Conservation (phyloP, 2,888 invertebrate species). For the Apeira syringaria region DNA sequence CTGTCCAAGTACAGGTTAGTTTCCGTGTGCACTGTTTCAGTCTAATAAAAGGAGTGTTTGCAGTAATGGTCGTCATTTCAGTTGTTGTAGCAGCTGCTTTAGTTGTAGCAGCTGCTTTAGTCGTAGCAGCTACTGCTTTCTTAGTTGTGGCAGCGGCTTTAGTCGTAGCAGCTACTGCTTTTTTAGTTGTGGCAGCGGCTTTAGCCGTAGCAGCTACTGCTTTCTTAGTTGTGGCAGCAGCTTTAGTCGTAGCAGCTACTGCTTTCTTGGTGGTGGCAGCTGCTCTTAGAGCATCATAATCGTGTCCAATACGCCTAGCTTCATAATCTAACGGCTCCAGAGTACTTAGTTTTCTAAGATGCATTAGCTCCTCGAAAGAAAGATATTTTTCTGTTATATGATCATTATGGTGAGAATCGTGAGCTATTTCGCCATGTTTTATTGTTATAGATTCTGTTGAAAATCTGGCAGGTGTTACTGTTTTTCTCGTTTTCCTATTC, state of each 20-base stretch:
- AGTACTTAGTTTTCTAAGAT: slow-evolving; percentile 58
- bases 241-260: slow-evolving; percentile 1
- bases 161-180: slow-evolving; percentile 6
- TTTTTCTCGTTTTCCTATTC: slow-evolving; percentile 42
- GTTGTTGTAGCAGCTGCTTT: slow-evolving; percentile 12
- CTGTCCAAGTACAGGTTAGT: slow-evolving; percentile 74
- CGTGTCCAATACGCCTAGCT: slow-evolving; percentile 38
- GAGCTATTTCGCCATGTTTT: slow-evolving; percentile 33
- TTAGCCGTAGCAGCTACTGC: background rate
- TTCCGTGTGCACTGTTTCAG: slow-evolving; percentile 67
- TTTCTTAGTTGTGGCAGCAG: background rate
- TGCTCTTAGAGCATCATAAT: slow-evolving; percentile 15
- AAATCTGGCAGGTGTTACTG: slow-evolving; percentile 22
- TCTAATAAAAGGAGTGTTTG: slow-evolving; percentile 55
- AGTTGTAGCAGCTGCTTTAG: background rate
- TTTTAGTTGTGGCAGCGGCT: background rate
- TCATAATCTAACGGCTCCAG: slow-evolving; percentile 36
- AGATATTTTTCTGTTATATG: slow-evolving; percentile 65
- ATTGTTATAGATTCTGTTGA: slow-evolving; percentile 63
- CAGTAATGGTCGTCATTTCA: slow-evolving; percentile 40
- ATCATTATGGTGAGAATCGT: slow-evolving; percentile 30
- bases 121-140: background rate
- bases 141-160: slow-evolving; percentile 4
- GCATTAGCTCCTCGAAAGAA: slow-evolving; percentile 75
- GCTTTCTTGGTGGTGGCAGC: slow-evolving; percentile 7